Conservation (phyloP, 2,113 vertebrate genomes). For the Planiliza haematocheilus region DNA sequence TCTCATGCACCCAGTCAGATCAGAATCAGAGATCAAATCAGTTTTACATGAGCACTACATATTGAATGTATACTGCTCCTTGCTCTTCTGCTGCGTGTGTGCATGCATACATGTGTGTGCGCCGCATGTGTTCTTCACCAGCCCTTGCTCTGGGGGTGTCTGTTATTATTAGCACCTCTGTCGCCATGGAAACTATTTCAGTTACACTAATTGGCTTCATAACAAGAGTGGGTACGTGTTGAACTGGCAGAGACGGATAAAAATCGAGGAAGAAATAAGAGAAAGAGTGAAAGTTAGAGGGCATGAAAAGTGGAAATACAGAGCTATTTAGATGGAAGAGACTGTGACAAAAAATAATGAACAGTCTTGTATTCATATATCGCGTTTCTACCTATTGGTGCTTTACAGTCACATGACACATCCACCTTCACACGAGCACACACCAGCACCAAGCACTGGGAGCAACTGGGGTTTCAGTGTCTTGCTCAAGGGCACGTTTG, state of each 20-base stretch:
- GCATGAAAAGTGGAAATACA: conserved; percentile 38
- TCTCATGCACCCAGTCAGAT: conserved; percentile 1
- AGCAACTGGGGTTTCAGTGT: no score
- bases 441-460: no score
- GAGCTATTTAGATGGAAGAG: conserved; percentile 8
- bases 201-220: conserved; percentile 82
- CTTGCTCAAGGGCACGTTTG: no score
- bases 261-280: conserved; percentile 38
- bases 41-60: no score
- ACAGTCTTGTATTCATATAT: no score
- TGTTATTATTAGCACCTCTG: conserved; percentile 84
- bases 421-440: no score
- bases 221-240: conserved; percentile 76
- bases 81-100: not conserved
- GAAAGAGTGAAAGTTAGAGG: conserved; percentile 54
- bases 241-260: conserved; percentile 58
- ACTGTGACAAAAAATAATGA: no score
- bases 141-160: conserved; percentile 78
- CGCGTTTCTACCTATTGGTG: no score
- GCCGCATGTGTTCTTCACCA: conserved; percentile 61
- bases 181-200: conserved; percentile 84
- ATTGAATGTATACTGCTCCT: no score
- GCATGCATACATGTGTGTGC: conserved; percentile 19
- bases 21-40: conserved; percentile 21
- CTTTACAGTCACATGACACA: no score